These are phyloP conservation scores for Bedellia somnulentella DNA, from an alignment of 2,888 invertebrate species.

Conservation along the genomic window DNA sequence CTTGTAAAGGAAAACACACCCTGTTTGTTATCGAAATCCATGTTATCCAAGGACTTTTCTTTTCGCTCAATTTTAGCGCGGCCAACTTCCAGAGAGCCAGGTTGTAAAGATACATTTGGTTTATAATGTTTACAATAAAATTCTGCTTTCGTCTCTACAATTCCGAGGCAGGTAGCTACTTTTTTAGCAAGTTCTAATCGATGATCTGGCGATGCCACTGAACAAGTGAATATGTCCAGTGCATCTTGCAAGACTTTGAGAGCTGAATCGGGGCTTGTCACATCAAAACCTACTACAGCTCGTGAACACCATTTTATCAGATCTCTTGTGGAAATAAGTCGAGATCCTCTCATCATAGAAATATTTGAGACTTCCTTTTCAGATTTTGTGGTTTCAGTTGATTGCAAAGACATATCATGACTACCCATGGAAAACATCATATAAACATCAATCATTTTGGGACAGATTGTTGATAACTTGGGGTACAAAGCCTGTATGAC, in stretches of 20 bases:
- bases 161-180: slow-evolving; percentile 80
- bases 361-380: slow-evolving; percentile 20
- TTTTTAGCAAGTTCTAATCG: slow-evolving; percentile 70
- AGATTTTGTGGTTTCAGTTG: slow-evolving; percentile 21
- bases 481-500: slow-evolving; percentile 73
- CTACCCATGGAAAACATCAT: slow-evolving; percentile 75
- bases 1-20: slow-evolving; percentile 81
- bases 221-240: slow-evolving; percentile 87
- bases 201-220: slow-evolving; percentile 66
- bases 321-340: slow-evolving; percentile 82
- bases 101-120: slow-evolving; percentile 67
- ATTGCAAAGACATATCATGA: slow-evolving; percentile 53
- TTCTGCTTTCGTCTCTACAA: slow-evolving; percentile 79
- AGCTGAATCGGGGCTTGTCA: slow-evolving; percentile 69
- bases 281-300: slow-evolving; percentile 72
- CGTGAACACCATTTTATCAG: slow-evolving; percentile 89
- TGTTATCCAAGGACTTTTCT: slow-evolving; percentile 33
- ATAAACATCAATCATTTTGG: slow-evolving; percentile 81
- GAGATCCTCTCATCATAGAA: slow-evolving; percentile 46
- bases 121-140: slow-evolving; percentile 79
- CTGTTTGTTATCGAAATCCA: slow-evolving; percentile 38
- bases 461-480: slow-evolving; percentile 69
- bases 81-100: slow-evolving; percentile 68
- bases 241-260: slow-evolving; percentile 83
- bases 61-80: slow-evolving; percentile 60